phyloP scores from a whole-genome alignment of 1,140 invertebrate genomes.

The Cardiocondyla obscurior region DNA sequence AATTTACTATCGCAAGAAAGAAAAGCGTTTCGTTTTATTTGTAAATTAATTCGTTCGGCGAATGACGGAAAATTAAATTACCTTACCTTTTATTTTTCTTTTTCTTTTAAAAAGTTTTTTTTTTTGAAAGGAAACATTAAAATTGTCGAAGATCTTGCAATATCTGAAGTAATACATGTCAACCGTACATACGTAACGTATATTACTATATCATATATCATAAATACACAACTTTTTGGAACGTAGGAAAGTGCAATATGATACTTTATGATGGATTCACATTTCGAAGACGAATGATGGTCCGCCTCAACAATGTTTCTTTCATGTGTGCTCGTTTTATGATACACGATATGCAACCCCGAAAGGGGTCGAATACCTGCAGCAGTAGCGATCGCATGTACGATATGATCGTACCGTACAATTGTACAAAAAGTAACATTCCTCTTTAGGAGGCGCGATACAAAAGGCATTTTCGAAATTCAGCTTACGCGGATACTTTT shows the following conservation, averaged over 20 bases:
- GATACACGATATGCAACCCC: conserved; percentile 33
- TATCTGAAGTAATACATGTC: not conserved
- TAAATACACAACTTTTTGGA: not conserved
- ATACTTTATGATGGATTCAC: conserved; percentile 45
- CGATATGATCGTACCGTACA: conserved; percentile 19
- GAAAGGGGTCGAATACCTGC: conserved; percentile 54
- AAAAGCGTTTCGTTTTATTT: not conserved
- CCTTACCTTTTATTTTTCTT: not conserved
- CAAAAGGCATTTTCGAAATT: conserved; percentile 20
- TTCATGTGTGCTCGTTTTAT: conserved; percentile 45
- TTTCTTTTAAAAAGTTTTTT: too few relatives aligned
- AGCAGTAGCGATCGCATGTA: not conserved
- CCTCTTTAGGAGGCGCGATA: conserved; percentile 25
- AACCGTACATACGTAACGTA: not conserved
- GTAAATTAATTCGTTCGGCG: not conserved
- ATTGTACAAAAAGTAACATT: conserved; percentile 45
- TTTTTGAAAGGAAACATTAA: not conserved
- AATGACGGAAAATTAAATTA: not conserved
- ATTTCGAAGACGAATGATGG: conserved; percentile 45
- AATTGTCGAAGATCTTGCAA: not conserved
- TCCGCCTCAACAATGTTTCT: conserved; percentile 56
- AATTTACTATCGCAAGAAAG: not conserved
- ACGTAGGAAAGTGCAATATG: conserved; percentile 18
- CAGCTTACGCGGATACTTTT: conserved; percentile 3
- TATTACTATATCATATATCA: conserved; percentile 9